These are phyloP conservation scores for Odontamblyopus rebecca DNA, from an alignment of 2,797 vertebrate genomes.

Conservation along the genomic window DNA sequence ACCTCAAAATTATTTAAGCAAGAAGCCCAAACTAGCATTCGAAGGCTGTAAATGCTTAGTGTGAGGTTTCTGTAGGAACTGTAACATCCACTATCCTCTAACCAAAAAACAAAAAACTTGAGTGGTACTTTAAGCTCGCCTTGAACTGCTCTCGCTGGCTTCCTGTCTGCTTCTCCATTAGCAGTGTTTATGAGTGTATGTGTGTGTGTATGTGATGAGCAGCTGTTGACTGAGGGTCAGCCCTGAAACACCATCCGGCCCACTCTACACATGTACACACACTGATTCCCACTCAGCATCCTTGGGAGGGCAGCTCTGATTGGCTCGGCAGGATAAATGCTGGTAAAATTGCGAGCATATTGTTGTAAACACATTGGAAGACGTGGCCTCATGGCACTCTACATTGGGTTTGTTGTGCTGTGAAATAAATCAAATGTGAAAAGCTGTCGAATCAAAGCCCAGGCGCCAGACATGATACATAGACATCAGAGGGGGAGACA, in stretches of 20 bases:
- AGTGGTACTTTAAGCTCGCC: slow-evolving; percentile 27
- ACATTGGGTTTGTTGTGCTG: slow-evolving; percentile 59
- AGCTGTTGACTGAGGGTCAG: slow-evolving; percentile 56
- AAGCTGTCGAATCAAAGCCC: slow-evolving; percentile 56
- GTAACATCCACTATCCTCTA: not conserved
- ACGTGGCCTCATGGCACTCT: slow-evolving; percentile 58
- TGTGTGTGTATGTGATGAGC: slow-evolving; percentile 41
- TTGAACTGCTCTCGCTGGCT: slow-evolving; percentile 43
- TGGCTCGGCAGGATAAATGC: slow-evolving; percentile 65
- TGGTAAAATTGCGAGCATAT: slow-evolving; percentile 73
- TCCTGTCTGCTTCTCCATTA: slow-evolving; percentile 35
- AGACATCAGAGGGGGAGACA: slow-evolving; percentile 32
- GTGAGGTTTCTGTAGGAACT: not conserved
- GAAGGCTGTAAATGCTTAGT: no score
- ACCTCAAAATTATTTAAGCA: not conserved
- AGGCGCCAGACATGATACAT: slow-evolving; percentile 48
- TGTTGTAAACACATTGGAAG: slow-evolving; percentile 70
- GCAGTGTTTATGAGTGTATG: slow-evolving; percentile 25
- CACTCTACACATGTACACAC: slow-evolving; percentile 57
- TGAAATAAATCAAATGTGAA: slow-evolving; percentile 69
- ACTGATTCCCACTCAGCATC: slow-evolving; percentile 66
- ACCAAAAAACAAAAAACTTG: not conserved
- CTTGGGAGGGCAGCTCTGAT: slow-evolving; percentile 67
- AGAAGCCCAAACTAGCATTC: not conserved
- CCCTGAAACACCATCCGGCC: slow-evolving; percentile 56